Evolutionary conservation across 2,113 vertebrate species (phyloP).

Genomic region (Galemys pyrenaicus): DNA sequence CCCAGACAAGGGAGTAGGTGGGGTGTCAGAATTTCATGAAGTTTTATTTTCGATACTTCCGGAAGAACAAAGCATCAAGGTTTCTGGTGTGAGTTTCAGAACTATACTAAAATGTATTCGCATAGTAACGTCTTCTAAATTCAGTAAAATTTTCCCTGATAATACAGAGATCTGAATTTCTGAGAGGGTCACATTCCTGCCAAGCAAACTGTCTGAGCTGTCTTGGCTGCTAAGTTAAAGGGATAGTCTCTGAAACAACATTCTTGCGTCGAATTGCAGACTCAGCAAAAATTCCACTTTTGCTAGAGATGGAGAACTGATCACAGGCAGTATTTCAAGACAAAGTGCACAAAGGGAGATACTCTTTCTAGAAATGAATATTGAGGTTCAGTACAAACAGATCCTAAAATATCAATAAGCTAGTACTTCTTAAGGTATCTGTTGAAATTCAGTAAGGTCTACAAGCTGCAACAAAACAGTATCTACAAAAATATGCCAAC

Average conservation of each 20-base stretch:
- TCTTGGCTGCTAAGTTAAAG: background rate
- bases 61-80: background rate
- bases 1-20: background rate
- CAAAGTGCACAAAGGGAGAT: background rate
- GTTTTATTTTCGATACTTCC: constrained; percentile 59
- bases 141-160: constrained; percentile 15
- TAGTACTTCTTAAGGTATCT: background rate
- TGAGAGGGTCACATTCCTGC: background rate
- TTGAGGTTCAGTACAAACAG: background rate
- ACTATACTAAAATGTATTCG: constrained; percentile 51
- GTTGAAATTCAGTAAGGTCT: background rate
- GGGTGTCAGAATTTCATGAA: constrained; percentile 12
- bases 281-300: background rate
- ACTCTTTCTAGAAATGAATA: background rate
- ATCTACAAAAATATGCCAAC: background rate
- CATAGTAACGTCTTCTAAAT: constrained; percentile 56
- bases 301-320: background rate
- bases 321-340: background rate
- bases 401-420: background rate
- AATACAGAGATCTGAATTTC: background rate
- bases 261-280: background rate
- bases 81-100: constrained; percentile 28
- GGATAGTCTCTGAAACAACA: background rate
- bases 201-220: constrained; percentile 21
- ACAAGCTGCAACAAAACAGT: background rate